Evolutionary conservation across 2,888 invertebrate species (phyloP).

Genomic region (Drosophila tanythrix): DNA sequence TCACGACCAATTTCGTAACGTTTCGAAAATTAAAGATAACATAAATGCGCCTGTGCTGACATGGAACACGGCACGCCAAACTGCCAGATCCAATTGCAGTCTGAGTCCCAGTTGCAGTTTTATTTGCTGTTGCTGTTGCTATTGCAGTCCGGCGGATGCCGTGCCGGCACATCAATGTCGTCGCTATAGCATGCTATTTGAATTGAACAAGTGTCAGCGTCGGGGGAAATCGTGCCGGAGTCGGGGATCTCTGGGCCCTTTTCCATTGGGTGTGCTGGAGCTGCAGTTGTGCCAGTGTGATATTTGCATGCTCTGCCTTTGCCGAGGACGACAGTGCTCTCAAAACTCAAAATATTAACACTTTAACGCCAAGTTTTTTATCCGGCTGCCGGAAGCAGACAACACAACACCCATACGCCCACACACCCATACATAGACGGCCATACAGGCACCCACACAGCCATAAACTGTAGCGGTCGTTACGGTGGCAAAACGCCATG

Average conservation of each 20-base stretch:
- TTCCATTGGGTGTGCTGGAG: constrained; percentile 9
- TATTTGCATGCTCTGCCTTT: constrained; percentile 71
- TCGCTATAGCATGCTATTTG: constrained; percentile 77
- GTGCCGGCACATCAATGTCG: constrained; percentile 80
- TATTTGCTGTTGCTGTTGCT: constrained; percentile 14
- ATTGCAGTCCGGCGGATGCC: constrained; percentile 56
- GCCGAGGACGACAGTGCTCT: constrained; percentile 62
- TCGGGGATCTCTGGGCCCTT: constrained; percentile 23
- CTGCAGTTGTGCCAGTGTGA: constrained; percentile 19
- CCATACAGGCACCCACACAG: background rate
- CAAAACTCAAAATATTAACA: constrained; percentile 80
- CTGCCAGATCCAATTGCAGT: constrained; percentile 23
- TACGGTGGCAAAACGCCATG: constrained; percentile 77
- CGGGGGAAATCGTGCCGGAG: constrained; percentile 25
- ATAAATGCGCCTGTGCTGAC: constrained; percentile 73
- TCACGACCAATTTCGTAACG: constrained; percentile 75
- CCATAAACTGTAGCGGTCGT: constrained; percentile 63
- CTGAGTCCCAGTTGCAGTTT: constrained; percentile 30
- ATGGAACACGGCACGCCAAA: constrained; percentile 36
- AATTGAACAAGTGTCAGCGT: constrained; percentile 78
- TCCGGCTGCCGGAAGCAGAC: constrained; percentile 81
- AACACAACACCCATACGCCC: constrained; percentile 59
- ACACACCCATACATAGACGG: constrained; percentile 1
- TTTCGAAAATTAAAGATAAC: constrained; percentile 77
- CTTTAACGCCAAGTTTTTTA: constrained; percentile 79